phyloP scores from a whole-genome alignment of 2,797 vertebrate genomes.

The Tapirus indicus region DNA sequence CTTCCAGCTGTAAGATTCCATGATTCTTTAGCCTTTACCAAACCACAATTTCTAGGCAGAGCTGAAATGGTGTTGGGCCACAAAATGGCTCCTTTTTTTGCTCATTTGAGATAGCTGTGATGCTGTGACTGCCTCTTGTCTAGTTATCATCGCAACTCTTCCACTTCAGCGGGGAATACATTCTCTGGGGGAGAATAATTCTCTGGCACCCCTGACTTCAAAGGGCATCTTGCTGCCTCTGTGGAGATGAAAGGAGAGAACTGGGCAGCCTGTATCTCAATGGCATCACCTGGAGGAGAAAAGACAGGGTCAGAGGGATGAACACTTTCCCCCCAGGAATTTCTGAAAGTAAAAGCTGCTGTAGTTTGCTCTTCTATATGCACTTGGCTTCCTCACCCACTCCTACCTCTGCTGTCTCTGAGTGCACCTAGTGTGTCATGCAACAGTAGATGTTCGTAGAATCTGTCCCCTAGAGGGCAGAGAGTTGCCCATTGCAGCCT shows the following conservation, averaged over 20 bases:
- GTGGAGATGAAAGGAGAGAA: neutral
- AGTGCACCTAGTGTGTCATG: neutral
- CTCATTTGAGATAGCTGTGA: neutral
- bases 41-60: neutral
- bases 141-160: neutral
- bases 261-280: neutral
- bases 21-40: neutral
- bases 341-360: neutral
- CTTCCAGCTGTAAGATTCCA: neutral
- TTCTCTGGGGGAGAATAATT: neutral
- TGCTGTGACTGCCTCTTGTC: neutral
- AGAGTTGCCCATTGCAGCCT: neutral
- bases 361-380: neutral
- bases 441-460: neutral
- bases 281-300: neutral
- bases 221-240: neutral
- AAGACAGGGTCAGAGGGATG: neutral
- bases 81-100: neutral
- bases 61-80: neutral
- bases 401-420: neutral
- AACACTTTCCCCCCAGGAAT: too few relatives aligned
- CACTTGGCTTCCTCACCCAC: neutral
- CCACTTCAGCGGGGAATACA: neutral
- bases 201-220: neutral
- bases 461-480: neutral